Conservation (phyloP, 2,797 vertebrate genomes). For the Ficedula albicollis region DNA sequence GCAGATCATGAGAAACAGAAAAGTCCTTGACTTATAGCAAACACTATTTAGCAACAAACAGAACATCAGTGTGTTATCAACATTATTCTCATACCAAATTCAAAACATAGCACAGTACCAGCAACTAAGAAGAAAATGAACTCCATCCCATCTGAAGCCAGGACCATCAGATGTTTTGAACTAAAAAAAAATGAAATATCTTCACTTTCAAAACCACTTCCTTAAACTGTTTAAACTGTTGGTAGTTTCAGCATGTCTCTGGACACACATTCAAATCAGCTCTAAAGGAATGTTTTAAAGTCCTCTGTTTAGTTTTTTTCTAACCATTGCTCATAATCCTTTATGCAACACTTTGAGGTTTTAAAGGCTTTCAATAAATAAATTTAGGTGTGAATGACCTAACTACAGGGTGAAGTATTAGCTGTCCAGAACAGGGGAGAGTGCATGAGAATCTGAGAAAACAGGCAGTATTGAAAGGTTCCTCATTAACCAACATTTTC, state of each 20-base stretch:
- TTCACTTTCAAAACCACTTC: neutral
- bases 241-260: neutral
- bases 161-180: neutral
- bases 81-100: neutral
- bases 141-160: neutral
- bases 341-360: neutral
- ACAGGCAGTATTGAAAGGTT: neutral
- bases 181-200: neutral
- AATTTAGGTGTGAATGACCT: neutral
- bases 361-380: neutral
- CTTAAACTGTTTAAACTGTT: neutral
- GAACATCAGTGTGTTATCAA: neutral
- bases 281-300: neutral
- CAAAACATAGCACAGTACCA: neutral
- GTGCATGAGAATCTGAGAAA: neutral
- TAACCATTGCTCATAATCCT: neutral
- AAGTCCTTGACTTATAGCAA: neutral
- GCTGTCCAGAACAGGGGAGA: neutral
- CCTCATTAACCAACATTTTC: neutral
- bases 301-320: neutral
- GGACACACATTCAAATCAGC: neutral
- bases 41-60: neutral
- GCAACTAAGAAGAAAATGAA: neutral
- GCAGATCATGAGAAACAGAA: neutral
- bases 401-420: neutral